Evolutionary conservation across 2,797 vertebrate genomes (phyloP), one percentile per base, ranked within the genome.

Genomic region (Onychomys leucogaster): DNA sequence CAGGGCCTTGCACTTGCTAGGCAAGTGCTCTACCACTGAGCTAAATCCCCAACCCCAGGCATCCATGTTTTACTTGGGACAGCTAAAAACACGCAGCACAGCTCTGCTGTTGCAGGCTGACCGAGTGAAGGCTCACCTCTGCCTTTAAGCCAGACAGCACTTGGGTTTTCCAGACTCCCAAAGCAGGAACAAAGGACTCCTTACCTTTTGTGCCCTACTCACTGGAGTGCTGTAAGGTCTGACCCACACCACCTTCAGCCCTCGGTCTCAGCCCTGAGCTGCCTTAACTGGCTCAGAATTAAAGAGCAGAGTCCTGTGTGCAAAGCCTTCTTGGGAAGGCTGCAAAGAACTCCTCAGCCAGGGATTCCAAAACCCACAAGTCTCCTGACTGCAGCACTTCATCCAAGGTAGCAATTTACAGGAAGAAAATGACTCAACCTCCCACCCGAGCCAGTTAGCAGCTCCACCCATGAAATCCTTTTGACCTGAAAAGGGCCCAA

Each of bases 391-490:
- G 34, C 27, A 19, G 59, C 55, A 27, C 0, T 83, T 89, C 52
- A 65, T 10, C 19, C 5, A 7, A 27, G 57, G 16, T 32, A 85
- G n/a, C 37, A 12, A 12, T 29, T 71, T 52, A 34, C n/a, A 77
- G 81, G n/a, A 55, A 29, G 61, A 85, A 75, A 88, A 27, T 67
- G 19, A 82, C 6, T 82, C 52, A 55, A 29, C 41, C 61, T 81
- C 76, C 6, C 43, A 4, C 65, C 76, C 12, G 82, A 49, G 41
- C 41, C n/a, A 41, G 16, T 49, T 71, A 69, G 32, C 21, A 32
- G 32, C 46, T 82, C 55, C 27, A 78, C 75, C 61, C 46, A 27
- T 27, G 34, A 94, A 82, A 94, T 89, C 57, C 77, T 94, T 88
- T 83, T 82, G 85, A 81, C 52, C 52, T 57, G 78, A n/a, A 87